Evolutionary conservation across 1,140 invertebrate genomes (phyloP).

Genomic region (Saccostrea cuccullata): DNA sequence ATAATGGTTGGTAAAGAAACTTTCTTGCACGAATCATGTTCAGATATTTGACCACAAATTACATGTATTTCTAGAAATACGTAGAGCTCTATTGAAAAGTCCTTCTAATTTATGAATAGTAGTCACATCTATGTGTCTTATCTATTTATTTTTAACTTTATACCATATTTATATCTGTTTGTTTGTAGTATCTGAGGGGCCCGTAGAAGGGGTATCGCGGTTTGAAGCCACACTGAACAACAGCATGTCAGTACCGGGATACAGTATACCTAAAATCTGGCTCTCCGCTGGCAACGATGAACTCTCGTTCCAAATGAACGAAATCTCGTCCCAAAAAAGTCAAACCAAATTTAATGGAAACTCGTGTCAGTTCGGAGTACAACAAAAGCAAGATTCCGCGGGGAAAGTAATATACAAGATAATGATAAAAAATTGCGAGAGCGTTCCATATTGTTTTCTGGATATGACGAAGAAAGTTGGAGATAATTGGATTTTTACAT

Average conservation of each 20-base stretch:
- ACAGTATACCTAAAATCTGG: conserved; percentile 15
- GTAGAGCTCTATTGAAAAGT: too few species aligned
- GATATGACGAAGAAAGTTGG: not conserved
- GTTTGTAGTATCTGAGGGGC: not conserved
- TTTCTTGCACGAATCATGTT: too few species aligned
- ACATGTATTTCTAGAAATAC: too few species aligned
- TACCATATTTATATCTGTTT: not conserved
- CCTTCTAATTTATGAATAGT: too few species aligned
- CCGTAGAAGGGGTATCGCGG: not conserved
- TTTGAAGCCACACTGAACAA: conserved; percentile 10
- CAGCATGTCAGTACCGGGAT: not conserved
- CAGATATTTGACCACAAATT: too few species aligned
- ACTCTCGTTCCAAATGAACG: conserved; percentile 14
- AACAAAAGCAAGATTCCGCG: not conserved
- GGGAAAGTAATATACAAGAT: not conserved
- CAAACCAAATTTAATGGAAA: not conserved
- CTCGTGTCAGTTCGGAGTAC: not conserved
- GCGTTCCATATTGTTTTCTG: not conserved
- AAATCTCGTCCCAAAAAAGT: not conserved
- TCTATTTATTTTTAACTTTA: too few species aligned
- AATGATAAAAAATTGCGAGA: not conserved
- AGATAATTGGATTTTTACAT: not conserved
- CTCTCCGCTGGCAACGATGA: not conserved
- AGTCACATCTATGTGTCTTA: too few species aligned
- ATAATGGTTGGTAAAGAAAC: too few species aligned